A percentile compares a stretch with the other conserved stretches of the same genome.
phyloP scores from a whole-genome alignment of 2,113 vertebrate genomes.

The Coregonus clupeaformis region DNA sequence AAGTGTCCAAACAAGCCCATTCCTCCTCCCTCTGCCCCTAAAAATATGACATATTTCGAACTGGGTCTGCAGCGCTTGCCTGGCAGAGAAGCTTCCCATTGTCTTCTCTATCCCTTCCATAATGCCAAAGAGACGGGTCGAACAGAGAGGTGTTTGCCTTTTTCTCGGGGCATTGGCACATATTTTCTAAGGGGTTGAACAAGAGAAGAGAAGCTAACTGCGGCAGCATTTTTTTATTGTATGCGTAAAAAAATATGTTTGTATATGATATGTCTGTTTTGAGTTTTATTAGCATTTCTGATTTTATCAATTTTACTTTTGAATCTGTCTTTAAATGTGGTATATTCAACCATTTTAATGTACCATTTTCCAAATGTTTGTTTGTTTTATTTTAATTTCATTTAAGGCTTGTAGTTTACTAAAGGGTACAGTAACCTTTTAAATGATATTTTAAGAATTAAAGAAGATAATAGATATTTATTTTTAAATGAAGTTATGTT shows the following conservation, averaged over 20 bases:
- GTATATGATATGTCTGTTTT: slow-evolving; percentile 68
- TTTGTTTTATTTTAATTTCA: slow-evolving; percentile 42
- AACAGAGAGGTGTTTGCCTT: slow-evolving; percentile 53
- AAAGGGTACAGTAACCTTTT: slow-evolving; percentile 45
- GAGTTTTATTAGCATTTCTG: slow-evolving; percentile 20
- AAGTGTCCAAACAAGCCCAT: slow-evolving; percentile 33
- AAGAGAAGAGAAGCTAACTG: slow-evolving; percentile 51
- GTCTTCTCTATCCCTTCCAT: slow-evolving; percentile 51
- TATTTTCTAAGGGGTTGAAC: slow-evolving; percentile 61
- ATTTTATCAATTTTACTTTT: slow-evolving; percentile 49
- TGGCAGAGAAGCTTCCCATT: slow-evolving; percentile 52
- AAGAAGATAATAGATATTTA: slow-evolving; percentile 77
- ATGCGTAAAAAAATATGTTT: slow-evolving; percentile 57
- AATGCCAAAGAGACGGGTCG: slow-evolving; percentile 72
- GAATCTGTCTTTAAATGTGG: slow-evolving; percentile 45
- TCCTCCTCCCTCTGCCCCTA: slow-evolving; percentile 8
- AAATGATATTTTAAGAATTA: slow-evolving; percentile 64
- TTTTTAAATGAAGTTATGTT: slow-evolving; percentile 75
- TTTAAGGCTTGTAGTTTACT: slow-evolving; percentile 59
- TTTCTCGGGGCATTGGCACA: slow-evolving; percentile 67
- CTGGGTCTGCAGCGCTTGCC: slow-evolving; percentile 54
- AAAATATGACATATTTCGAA: slow-evolving; percentile 48
- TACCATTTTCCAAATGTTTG: slow-evolving; percentile 43
- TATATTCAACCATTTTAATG: slow-evolving; percentile 54
- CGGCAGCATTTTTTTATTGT: slow-evolving; percentile 54